Conservation (phyloP, 2,888 invertebrate genomes). For the Eristalis arbustorum region DNA sequence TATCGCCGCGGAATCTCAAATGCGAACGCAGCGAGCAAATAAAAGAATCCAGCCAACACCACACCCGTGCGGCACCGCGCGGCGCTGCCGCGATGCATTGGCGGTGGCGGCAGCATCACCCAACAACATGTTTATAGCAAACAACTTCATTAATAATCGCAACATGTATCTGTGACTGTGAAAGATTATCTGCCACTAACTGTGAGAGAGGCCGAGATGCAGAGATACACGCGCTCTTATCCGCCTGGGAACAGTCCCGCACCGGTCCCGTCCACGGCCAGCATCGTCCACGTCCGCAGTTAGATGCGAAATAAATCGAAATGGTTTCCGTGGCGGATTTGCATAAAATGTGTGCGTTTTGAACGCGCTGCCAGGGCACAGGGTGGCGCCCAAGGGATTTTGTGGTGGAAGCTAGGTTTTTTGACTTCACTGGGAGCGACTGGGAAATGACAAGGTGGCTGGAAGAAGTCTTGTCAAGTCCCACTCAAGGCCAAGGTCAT, state of each 20-base stretch:
- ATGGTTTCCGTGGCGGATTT: slow-evolving; percentile 7
- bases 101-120: slow-evolving; percentile 46
- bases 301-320: slow-evolving; percentile 45
- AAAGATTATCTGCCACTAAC: slow-evolving; percentile 70
- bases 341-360: slow-evolving; percentile 50
- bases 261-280: too few species aligned
- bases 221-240: slow-evolving; percentile 59
- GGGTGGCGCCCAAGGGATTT: background rate
- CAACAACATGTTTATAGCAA: slow-evolving; percentile 72
- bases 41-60: slow-evolving; percentile 2
- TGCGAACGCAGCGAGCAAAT: slow-evolving; percentile 50
- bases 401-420: background rate
- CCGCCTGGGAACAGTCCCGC: slow-evolving; percentile 16
- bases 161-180: slow-evolving; percentile 71
- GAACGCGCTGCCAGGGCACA: background rate
- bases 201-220: slow-evolving; percentile 54
- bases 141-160: slow-evolving; percentile 73
- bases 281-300: too few species aligned
- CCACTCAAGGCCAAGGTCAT: too few species aligned
- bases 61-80: slow-evolving; percentile 40
- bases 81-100: background rate
- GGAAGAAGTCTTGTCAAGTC: too few species aligned
- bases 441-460: too few species aligned
- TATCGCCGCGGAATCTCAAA: slow-evolving; percentile 57
- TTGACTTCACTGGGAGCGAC: too few species aligned